Percentiles rank a stretch among this genome's conserved stretches.
These are phyloP conservation scores for Eucidaris tribuloides DNA, from an alignment of 35 echinoderm and acorn worm species.

Conservation along the genomic window DNA sequence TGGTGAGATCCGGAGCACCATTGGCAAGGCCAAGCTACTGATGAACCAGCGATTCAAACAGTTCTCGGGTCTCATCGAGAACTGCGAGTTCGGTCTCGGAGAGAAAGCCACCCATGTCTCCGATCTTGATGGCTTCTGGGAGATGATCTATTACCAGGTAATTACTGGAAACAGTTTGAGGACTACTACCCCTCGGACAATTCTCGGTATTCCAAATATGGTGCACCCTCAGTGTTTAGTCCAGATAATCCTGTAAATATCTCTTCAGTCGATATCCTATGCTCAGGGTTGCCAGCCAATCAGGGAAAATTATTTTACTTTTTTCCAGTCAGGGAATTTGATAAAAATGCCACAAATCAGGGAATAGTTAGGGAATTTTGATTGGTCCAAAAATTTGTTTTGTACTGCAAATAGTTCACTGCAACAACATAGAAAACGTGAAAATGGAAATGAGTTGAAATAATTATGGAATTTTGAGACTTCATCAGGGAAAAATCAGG, in stretches of 20 bases:
- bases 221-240: too few relatives aligned
- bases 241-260: not conserved
- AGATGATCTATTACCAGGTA: constrained; percentile 87
- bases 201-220: too few relatives aligned
- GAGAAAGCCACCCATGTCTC: constrained; percentile 69
- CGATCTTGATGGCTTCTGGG: constrained; percentile 94
- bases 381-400: too few relatives aligned
- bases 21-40: constrained; percentile 85
- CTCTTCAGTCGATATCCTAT: too few relatives aligned
- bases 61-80: constrained; percentile 79
- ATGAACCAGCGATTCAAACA: constrained; percentile 86
- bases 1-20: constrained; percentile 76
- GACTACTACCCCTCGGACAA: too few relatives aligned
- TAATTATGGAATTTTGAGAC: too few relatives aligned
- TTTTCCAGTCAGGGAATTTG: not conserved
- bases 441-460: too few relatives aligned
- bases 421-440: too few relatives aligned
- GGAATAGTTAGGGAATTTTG: too few relatives aligned
- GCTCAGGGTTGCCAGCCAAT: not conserved
- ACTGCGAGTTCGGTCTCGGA: constrained; percentile 71
- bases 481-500: too few relatives aligned
- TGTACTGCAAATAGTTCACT: too few relatives aligned
- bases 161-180: not conserved
- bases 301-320: not conserved
- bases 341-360: not conserved